Base-by-base conservation (phyloP, 2,888 invertebrate species). In the Homarus gammarus region DNA sequence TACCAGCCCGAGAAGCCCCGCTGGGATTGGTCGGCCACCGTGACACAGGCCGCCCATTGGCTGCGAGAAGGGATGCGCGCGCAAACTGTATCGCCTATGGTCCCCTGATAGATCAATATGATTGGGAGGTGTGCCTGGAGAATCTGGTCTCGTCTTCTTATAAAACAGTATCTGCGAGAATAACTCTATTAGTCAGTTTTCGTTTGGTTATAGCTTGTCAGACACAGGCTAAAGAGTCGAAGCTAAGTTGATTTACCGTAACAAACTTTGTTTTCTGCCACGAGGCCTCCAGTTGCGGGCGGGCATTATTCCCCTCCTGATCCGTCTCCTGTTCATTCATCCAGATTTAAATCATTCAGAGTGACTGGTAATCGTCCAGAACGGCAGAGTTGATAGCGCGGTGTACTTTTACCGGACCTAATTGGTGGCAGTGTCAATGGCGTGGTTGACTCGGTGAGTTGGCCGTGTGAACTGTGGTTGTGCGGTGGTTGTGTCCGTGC, bases 171-270 rank as follows among this genome's bases (percentile, higher is more conserved):
- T 91, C 91, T 91, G 90, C 87, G 91, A 91, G 91, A 82, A 91
- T 91, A 91, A 91, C 91, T 90, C 90, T 91, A 91, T 91, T 91
- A 91, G 91, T 91, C 91, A 91, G 91, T 91, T 91, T 91, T 91
- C 91, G 91, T 91, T 91, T 91, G 91, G 91, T 91, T 91, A 91
- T 91, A 90, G 88, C 88, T 90, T 88, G 91, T 91, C 91, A 91
- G 91, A 90, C 86, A 85, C 85, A 90, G 84, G 90, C 85, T 90
- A 90, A 91, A 88, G 91, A 90, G 90, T 84, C 90, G 75, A 61
- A 84, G 87, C 87, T 90, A 91, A 91, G 91, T 91, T 91, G 89
- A 91, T 91, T 91, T 91, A 75, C 84, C 89, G 87, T 89, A 91
- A 90, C 91, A 90, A 91, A 91, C 86, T 86, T 86, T 86, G 79